Percentiles rank a stretch among this genome's conserved stretches.
Conservation (phyloP, 2,113 vertebrate genomes). For the Strix aluco region DNA sequence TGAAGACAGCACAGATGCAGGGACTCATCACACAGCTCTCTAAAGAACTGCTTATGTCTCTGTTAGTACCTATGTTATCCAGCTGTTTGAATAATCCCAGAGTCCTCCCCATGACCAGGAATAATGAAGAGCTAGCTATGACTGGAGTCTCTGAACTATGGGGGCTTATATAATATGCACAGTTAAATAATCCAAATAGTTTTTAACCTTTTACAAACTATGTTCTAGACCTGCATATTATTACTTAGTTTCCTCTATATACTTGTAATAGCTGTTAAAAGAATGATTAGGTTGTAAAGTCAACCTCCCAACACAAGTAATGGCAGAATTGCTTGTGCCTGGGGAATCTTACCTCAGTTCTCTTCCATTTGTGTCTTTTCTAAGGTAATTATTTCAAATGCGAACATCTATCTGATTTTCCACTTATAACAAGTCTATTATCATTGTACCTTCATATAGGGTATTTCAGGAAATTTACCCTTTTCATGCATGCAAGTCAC, state of each 20-base stretch:
- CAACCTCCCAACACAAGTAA: neutral
- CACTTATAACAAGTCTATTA: neutral
- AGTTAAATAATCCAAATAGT: neutral
- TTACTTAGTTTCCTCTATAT: neutral
- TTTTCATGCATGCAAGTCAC: neutral
- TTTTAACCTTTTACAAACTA: neutral
- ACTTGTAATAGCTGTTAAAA: neutral
- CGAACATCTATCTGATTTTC: neutral
- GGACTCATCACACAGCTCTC: neutral
- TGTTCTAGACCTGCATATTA: neutral
- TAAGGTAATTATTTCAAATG: neutral
- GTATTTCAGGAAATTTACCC: neutral
- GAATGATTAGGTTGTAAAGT: neutral
- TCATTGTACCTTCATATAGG: neutral
- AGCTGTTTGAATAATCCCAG: neutral
- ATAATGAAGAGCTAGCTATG: neutral
- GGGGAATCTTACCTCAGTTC: neutral
- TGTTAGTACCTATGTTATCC: neutral
- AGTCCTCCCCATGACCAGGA: neutral
- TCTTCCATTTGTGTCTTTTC: neutral
- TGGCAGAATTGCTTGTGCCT: neutral
- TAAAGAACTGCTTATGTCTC: neutral
- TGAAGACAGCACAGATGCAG: neutral
- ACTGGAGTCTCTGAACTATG: neutral
- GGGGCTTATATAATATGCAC: neutral